phyloP scores from a whole-genome alignment of 2,888 invertebrate genomes.

The Drosophila fungiperda region DNA sequence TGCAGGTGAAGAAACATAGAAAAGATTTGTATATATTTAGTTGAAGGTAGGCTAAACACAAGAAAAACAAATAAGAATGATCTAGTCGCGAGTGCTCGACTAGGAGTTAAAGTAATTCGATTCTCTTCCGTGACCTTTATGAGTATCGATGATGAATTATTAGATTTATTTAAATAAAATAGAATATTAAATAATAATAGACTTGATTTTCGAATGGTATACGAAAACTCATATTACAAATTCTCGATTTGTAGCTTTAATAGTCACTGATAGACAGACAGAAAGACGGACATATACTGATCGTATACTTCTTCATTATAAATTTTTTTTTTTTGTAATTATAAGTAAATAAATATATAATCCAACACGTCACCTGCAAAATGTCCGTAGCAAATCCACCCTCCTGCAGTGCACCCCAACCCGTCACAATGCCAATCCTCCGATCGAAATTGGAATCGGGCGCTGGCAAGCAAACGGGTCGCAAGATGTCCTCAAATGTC shows the following conservation, averaged over 20 bases:
- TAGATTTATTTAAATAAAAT: background rate
- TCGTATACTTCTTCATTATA: background rate
- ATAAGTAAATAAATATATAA: too few species aligned
- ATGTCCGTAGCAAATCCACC: conserved; percentile 88
- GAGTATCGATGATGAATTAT: background rate
- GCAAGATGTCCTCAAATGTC: conserved; percentile 86
- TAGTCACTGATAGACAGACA: too few species aligned
- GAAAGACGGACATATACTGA: too few species aligned
- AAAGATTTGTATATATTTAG: background rate
- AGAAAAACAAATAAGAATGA: background rate
- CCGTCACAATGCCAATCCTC: conserved; percentile 87
- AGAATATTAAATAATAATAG: too few species aligned
- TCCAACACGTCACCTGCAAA: conserved; percentile 87
- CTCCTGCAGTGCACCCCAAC: conserved; percentile 91
- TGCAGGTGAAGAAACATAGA: conserved; percentile 2
- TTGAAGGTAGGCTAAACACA: background rate
- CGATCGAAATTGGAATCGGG: conserved; percentile 64
- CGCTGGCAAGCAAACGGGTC: conserved; percentile 91
- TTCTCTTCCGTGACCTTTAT: background rate
- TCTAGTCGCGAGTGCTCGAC: background rate
- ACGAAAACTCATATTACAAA: too few species aligned
- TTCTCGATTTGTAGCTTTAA: too few species aligned
- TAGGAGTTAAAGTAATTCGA: background rate
- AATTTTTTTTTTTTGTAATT: background rate
- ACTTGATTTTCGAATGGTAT: background rate